Evolutionary conservation across 2,797 vertebrate genomes (phyloP), one percentile per base, ranked within the genome.

Genomic region (Novumbra hubbsi): DNA sequence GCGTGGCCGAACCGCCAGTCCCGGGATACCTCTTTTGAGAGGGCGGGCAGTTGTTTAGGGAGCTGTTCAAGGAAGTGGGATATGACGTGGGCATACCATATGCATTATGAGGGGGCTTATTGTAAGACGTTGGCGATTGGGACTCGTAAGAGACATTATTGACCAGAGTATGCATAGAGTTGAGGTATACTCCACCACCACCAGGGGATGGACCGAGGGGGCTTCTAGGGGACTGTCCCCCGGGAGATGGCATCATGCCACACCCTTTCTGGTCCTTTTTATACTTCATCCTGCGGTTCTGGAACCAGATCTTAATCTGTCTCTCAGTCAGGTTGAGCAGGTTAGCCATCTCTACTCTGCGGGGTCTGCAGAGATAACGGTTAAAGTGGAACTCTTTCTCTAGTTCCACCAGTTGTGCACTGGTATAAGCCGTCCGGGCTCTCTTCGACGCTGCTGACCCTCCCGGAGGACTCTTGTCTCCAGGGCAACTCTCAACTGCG

Each of bases 221-320:
- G 82, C 96, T 97, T 80, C 95, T 94, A 3, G 97, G 97, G 80
- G 97, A 99, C 88, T 97, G 97, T 77, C 94, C 96, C 65, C 97
- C 97, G 6, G 98, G 96, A 76, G 97, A 98, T 45, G 96, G 96
- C 94, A 98, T 95, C 96, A 98, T 97, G 65, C 97, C 96, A 69
- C 96, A 95, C 64, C 96, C 96, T 87, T 98, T 98, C 88, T 99
- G 98, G 92, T 99, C 97, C 89, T 99, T 99, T 92, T 99, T 99
- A 90, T 99, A 98, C 82, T 99, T 99, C 98, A 99, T 99, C 87
- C 97, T 94, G 79, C 97, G 96, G 84, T 99, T 99, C 91, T 99
- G 98, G 89, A 99, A 99, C 98, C 98, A 99, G 86, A 99, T 99
- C 92, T 99, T 99, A 85, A 99, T 99, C 93, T 99, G 98, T 92